Evolutionary conservation across 2,113 vertebrate genomes (phyloP).

Genomic region (Diadophis punctatus): DNA sequence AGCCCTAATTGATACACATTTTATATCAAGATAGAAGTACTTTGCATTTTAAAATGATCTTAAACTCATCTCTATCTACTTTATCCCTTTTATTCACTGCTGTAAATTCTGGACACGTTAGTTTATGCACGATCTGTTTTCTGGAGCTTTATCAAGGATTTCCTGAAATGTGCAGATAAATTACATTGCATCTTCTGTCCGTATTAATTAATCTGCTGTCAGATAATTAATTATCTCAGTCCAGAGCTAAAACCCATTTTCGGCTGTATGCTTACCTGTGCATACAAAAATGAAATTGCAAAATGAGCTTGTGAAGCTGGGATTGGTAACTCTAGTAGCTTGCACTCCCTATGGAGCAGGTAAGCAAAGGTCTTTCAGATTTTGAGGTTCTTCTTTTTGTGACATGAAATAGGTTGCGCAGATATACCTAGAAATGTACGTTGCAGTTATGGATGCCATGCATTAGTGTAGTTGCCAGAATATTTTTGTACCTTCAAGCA

Average conservation of each 20-base stretch:
- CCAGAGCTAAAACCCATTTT: constrained; percentile 16
- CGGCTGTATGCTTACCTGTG: constrained; percentile 17
- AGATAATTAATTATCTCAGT: constrained; percentile 27
- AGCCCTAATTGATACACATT: not conserved
- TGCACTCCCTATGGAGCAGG: not conserved
- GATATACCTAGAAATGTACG: not conserved
- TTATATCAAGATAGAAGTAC: not conserved
- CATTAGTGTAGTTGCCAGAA: not conserved
- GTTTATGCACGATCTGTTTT: constrained; percentile 35
- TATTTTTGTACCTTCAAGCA: not conserved
- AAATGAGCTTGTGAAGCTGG: not conserved
- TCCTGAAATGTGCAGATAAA: constrained; percentile 45
- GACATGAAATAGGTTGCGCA: not conserved
- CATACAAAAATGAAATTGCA: constrained; percentile 21
- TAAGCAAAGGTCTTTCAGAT: not conserved
- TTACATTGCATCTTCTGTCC: constrained; percentile 27
- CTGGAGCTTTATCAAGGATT: constrained; percentile 39
- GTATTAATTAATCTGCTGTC: constrained; percentile 29
- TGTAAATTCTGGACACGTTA: constrained; percentile 18
- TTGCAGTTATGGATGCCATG: not conserved
- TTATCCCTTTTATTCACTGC: not conserved
- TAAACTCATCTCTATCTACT: not conserved
- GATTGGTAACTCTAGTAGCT: not conserved
- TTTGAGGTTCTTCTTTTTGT: not conserved
- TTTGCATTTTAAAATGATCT: not conserved